Evolutionary conservation across 2,113 vertebrate species (phyloP).

Genomic region (Albula glossodonta): DNA sequence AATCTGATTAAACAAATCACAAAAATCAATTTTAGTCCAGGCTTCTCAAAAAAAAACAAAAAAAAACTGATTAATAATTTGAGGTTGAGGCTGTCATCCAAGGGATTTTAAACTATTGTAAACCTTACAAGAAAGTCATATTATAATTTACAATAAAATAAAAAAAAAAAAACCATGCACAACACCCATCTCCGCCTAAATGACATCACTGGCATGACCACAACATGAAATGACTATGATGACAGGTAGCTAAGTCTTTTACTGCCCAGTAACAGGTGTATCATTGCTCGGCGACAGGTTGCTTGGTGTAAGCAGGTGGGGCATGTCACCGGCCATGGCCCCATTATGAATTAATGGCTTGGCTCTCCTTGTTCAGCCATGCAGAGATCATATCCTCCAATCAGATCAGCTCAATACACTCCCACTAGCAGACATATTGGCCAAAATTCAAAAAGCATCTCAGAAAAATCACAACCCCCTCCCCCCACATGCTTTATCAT

Average conservation of each 20-base stretch:
- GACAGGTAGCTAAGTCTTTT: slow-evolving; percentile 26
- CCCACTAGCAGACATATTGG: too few relatives aligned
- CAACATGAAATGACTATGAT: not conserved
- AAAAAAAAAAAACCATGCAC: not conserved
- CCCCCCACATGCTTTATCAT: not conserved
- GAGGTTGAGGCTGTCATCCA: not conserved
- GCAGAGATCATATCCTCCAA: not conserved
- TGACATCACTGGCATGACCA: not conserved
- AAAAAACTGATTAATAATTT: slow-evolving; percentile 33
- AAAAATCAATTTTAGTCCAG: slow-evolving; percentile 45
- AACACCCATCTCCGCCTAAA: slow-evolving; percentile 26
- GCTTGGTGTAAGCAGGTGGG: too few relatives aligned
- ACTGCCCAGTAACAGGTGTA: too few relatives aligned
- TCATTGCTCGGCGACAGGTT: too few relatives aligned
- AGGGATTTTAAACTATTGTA: not conserved
- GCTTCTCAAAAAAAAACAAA: slow-evolving; percentile 24
- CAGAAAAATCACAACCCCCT: not conserved
- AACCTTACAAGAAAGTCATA: not conserved
- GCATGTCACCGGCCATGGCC: too few relatives aligned
- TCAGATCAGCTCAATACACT: too few relatives aligned
- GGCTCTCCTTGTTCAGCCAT: too few relatives aligned
- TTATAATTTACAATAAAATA: not conserved
- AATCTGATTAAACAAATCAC: slow-evolving; percentile 48
- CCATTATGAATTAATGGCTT: too few relatives aligned
- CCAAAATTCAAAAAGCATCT: too few relatives aligned